phyloP scores from a whole-genome alignment of 2,113 vertebrate species.

The Microcebus tavaratra region DNA sequence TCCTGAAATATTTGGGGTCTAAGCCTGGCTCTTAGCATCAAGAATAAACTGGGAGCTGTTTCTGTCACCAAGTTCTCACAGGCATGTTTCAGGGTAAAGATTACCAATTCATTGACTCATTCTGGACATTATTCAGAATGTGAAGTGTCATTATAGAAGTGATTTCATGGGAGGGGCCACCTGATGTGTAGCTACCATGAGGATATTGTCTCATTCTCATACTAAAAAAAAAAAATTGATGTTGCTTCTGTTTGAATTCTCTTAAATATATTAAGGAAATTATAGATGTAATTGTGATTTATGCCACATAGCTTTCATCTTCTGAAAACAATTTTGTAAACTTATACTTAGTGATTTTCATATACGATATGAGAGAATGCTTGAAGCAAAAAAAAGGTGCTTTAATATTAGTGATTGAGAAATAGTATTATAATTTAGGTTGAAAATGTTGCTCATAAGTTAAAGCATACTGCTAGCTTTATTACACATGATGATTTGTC shows the following conservation, averaged over 20 bases:
- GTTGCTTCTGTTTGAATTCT: background rate
- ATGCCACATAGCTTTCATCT: background rate
- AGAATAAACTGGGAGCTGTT: background rate
- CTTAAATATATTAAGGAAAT: slow-evolving; percentile 16
- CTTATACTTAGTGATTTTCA: slow-evolving; percentile 12
- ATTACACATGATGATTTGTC: background rate
- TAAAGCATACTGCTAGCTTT: background rate
- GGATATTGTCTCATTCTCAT: background rate
- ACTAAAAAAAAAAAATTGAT: background rate
- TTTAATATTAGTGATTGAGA: background rate
- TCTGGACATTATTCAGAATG: background rate
- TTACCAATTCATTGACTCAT: background rate
- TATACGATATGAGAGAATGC: background rate
- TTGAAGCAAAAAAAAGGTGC: background rate
- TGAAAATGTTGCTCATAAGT: background rate
- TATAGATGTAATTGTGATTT: background rate
- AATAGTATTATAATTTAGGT: background rate
- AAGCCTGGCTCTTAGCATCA: background rate
- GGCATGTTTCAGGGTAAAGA: background rate
- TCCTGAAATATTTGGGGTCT: background rate
- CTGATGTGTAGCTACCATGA: background rate
- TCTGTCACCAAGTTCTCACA: background rate
- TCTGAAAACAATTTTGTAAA: background rate
- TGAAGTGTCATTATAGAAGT: background rate
- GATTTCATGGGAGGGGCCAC: background rate